Base-by-base conservation (phyloP, 2,888 invertebrate species). In the Autographa pulchrina region DNA sequence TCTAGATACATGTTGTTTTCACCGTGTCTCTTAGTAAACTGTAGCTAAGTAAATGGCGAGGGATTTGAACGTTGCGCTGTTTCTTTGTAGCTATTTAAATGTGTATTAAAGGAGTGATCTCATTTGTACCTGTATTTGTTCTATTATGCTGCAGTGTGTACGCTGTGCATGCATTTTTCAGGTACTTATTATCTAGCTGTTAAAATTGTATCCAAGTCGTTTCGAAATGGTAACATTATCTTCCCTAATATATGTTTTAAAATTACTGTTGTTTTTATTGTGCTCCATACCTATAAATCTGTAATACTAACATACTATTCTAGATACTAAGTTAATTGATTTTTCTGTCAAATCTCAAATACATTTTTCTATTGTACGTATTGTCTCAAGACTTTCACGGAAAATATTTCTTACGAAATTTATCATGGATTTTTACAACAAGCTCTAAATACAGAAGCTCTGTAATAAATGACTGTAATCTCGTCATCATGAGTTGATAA, bases 211-310 rank as follows among this genome's bases (percentile, higher is more conserved):
- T 72, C 73, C 64, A 68, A 80, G 71, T 75, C 75, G 65, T 83
- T 82, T 78, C 35, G 68, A 85, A 88, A 91, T 92, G 92, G 88
- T 91, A 77, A 92, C 93, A 92, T 94, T 94, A 92, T 88, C 93
- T 95, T 95, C 94, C 94, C 92, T 89, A 93, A 93, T 94, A 93
- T 89, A 94, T 94, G 93, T 94, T 94, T 90, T 87, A 92, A 94
- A 92, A 83, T 31, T 70, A 32, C 20, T 54, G 43, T 72, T 81
- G 85, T 91, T 92, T 90, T 77, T 83, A 88, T 89, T 77, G 48
- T 14, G 32, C 6, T 0, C 0, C 54, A 16, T 9, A 38, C n/a
- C 14, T 32, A n/a, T 38, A 38, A 9, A 8, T 18, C 4, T 48
- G 1, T 13, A 8, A 13, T 41, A 41, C 41, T 3, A 2, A 13